A percentile compares a stretch with the other conserved stretches of the same genome.
Evolutionary conservation across 2,888 invertebrate genomes (phyloP).

Genomic region (Keiferia lycopersicella): DNA sequence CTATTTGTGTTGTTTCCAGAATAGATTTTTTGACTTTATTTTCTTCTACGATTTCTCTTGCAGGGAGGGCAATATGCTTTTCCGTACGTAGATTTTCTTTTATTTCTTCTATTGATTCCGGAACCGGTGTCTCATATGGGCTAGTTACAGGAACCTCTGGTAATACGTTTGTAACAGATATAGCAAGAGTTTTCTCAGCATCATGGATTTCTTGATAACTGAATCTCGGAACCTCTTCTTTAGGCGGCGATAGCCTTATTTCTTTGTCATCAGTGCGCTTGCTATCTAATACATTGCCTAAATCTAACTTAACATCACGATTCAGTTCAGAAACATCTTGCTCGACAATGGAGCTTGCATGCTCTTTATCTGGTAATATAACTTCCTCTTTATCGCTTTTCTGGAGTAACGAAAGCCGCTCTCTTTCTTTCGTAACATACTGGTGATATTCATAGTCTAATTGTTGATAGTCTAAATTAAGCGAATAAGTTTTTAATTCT

Average conservation of each 20-base stretch:
- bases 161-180: not conserved
- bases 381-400: not conserved
- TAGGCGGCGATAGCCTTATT: slow-evolving; percentile 26
- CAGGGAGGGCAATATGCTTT: not conserved
- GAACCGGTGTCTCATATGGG: not conserved
- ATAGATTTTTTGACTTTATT: not conserved
- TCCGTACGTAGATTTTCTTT: not conserved
- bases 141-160: not conserved
- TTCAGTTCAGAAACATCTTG: not conserved
- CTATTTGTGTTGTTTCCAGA: not conserved
- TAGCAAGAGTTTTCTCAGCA: slow-evolving; percentile 44
- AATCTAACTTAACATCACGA: not conserved
- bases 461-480: slow-evolving; percentile 56
- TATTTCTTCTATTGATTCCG: not conserved
- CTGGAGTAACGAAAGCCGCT: slow-evolving; percentile 27
- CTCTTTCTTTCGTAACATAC: slow-evolving; percentile 42
- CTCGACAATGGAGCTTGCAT: not conserved
- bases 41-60: not conserved
- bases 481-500: slow-evolving; percentile 64
- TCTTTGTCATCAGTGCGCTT: not conserved
- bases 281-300: not conserved
- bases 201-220: slow-evolving; percentile 47
- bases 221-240: slow-evolving; percentile 37
- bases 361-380: not conserved
- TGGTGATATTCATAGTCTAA: slow-evolving; percentile 61